Base-by-base conservation (phyloP, 2,888 invertebrate species). In the Tolmerus cingulatus region DNA sequence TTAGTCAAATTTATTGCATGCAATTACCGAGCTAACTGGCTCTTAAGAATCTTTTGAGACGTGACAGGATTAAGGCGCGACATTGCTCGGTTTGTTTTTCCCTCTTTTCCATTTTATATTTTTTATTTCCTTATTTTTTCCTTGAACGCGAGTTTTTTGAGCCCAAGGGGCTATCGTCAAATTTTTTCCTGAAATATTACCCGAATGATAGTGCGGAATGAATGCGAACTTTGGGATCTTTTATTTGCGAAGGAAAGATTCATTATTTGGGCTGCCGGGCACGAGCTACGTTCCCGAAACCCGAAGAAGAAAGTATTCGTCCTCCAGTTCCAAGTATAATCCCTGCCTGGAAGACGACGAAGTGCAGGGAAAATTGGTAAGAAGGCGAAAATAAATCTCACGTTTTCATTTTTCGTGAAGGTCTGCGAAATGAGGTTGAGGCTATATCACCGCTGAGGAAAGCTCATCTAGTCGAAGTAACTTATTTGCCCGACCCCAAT, bases 11-110 rank as follows among this genome's bases (percentile, higher is more conserved):
- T 85, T 85, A 85, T 85, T 74, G 85, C 85, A 30, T 37, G 85
- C 85, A 85, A 85, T 85, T 85, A 85, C 85, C 74, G 74, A 85
- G 85, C 40, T 85, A 85, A 85, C 85, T 85, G 85, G 85, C 85
- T 85, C 74, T 85, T 85, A 85, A 74, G 74, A 85, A 85, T 74
- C 74, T 85, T 34, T 74, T 40, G 74, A 74, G 74, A 74, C 85
- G 85, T 85, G 85, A 74, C 34, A 74, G 74, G 85, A 85, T 85
- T 74, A 74, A 85, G 74, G 43, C 46, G 14, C 74, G 85, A 85
- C 85, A 74, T 43, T 27, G 23, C 57, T 23, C 1, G 74, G 74
- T 66, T 84, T 84, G 40, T 66, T 84, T 66, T 74, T 37, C 74
- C 40, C 34, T 16, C 23, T 74, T 84, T 34, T 34, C 5, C 5